These are phyloP conservation scores for Drosophila lini DNA, from an alignment of 1,140 invertebrate genomes.

Conservation along the genomic window DNA sequence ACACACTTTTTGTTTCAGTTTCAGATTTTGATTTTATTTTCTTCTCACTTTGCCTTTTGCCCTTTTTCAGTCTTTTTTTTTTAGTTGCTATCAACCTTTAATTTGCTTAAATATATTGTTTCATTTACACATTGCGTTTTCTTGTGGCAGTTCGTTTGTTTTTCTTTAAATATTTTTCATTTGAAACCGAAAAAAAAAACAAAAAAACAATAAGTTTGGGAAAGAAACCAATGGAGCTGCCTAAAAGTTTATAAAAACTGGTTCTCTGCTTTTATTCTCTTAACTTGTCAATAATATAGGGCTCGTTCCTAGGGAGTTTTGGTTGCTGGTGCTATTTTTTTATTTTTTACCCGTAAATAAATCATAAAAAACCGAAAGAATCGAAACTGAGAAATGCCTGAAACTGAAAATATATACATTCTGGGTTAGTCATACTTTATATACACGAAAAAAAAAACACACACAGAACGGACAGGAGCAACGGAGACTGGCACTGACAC, in stretches of 20 bases:
- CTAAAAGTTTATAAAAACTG: slow-evolving; percentile 1
- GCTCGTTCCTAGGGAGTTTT: slow-evolving; percentile 7
- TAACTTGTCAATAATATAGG: background rate
- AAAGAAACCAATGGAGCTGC: slow-evolving; percentile 10
- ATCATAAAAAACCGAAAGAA: slow-evolving; percentile 17
- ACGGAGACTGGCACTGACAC: slow-evolving; percentile 20
- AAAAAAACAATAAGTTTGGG: slow-evolving; percentile 3
- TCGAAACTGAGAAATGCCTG: background rate
- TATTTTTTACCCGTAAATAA: background rate
- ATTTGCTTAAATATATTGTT: slow-evolving; percentile 27
- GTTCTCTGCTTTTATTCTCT: slow-evolving; percentile 8
- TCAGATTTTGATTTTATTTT: slow-evolving; percentile 30
- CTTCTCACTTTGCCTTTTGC: slow-evolving; percentile 21
- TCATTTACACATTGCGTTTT: slow-evolving; percentile 34
- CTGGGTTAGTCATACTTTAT: slow-evolving; percentile 7
- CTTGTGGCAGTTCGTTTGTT: slow-evolving; percentile 22
- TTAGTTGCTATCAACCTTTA: slow-evolving; percentile 46
- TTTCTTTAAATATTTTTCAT: background rate
- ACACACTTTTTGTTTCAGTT: slow-evolving; percentile 60
- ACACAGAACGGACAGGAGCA: slow-evolving; percentile 24
- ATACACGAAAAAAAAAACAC: slow-evolving; percentile 19
- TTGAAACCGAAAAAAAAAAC: too few relatives aligned
- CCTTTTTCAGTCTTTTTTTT: slow-evolving; percentile 66
- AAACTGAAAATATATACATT: slow-evolving; percentile 12
- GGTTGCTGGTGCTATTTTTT: slow-evolving; percentile 6